Conservation (phyloP, 2,113 vertebrate species). For the Halcyon senegalensis region DNA sequence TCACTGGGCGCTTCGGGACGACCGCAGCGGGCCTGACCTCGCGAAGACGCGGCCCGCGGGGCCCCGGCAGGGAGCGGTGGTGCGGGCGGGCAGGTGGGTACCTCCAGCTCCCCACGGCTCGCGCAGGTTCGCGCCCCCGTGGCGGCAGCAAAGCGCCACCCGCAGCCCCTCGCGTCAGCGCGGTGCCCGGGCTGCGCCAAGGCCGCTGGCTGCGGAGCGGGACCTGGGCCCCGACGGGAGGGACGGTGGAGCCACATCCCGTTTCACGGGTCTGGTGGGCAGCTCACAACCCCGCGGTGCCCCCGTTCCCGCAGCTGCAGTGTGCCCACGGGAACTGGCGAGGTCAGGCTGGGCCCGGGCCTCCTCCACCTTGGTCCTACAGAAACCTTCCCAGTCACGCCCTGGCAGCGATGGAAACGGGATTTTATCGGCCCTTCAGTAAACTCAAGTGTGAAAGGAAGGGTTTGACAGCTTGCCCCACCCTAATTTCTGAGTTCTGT, state of each 20-base stretch:
- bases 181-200: too few relatives aligned
- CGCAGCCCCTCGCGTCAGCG: accelerated
- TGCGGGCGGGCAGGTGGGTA: background rate
- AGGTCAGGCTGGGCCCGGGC: background rate
- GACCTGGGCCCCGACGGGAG: background rate
- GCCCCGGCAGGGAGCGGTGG: background rate
- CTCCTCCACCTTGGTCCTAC: background rate
- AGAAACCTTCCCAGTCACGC: background rate
- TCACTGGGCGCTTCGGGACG: too few relatives aligned
- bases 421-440: background rate
- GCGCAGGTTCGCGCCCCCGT: background rate
- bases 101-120: too few relatives aligned
- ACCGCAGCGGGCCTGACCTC: too few relatives aligned
- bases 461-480: background rate
- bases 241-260: accelerated
- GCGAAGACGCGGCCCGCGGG: too few relatives aligned
- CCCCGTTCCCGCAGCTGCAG: too few relatives aligned
- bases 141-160: accelerated
- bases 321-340: background rate
- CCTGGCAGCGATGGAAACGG: background rate
- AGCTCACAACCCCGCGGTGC: too few relatives aligned
- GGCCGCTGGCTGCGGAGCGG: accelerated
- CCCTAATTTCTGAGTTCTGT: background rate
- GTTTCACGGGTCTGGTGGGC: accelerated
- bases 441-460: background rate